A percentile compares a stretch with the other conserved stretches of the same genome.
These are phyloP conservation scores for Rhabdophis nuchalis DNA, from an alignment of 2,797 vertebrate species.

Conservation along the genomic window DNA sequence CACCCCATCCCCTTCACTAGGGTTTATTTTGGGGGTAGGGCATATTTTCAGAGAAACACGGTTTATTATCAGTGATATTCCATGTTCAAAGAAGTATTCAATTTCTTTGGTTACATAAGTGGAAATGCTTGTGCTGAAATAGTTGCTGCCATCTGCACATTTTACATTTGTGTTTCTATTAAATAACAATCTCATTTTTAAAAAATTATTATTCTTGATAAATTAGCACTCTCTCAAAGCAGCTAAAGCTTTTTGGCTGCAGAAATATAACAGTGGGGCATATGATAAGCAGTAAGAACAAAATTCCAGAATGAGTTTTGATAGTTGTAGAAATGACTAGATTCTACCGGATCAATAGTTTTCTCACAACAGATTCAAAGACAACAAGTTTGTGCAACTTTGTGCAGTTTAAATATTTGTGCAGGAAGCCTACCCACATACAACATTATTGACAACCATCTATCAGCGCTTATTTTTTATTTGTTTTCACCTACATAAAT, in stretches of 20 bases:
- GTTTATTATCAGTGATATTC: too few relatives aligned
- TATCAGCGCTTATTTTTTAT: constrained; percentile 79
- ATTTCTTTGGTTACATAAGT: background rate
- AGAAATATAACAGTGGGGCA: constrained; percentile 12
- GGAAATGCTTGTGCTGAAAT: background rate
- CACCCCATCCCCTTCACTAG: too few relatives aligned
- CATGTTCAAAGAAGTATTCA: background rate
- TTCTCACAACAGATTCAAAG: constrained; percentile 47
- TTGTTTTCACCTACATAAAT: constrained; percentile 78
- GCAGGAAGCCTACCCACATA: constrained; percentile 55
- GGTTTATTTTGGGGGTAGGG: too few relatives aligned
- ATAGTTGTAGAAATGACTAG: constrained; percentile 62
- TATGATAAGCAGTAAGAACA: constrained; percentile 41
- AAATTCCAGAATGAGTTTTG: constrained; percentile 52
- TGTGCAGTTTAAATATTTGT: constrained; percentile 75
- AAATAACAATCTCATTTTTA: background rate
- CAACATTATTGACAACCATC: constrained; percentile 73
- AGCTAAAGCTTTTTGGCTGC: constrained; percentile 22
- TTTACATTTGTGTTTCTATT: background rate
- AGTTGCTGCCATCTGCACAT: background rate
- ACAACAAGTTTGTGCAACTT: constrained; percentile 69
- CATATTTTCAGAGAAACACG: too few relatives aligned
- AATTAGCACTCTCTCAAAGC: constrained; percentile 16
- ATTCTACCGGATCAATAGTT: constrained; percentile 67
- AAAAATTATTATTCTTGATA: constrained; percentile 13